Conservation (phyloP, 2,113 vertebrate genomes). For the Chrysemys picta region DNA sequence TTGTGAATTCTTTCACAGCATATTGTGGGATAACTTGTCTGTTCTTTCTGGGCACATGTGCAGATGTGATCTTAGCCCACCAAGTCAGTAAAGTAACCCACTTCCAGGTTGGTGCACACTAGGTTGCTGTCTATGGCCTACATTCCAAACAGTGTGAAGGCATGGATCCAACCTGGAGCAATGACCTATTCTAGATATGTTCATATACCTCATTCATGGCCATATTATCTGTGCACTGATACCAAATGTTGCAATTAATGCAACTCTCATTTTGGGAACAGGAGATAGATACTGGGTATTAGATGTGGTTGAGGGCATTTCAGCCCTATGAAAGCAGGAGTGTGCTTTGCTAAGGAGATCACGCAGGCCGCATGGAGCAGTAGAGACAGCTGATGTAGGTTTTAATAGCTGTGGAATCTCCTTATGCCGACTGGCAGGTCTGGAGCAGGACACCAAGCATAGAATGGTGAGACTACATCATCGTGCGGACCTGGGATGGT, state of each 20-base stretch:
- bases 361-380: fast-evolving
- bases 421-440: neutral
- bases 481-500: neutral
- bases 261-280: neutral
- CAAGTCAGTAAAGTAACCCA: neutral
- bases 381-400: neutral
- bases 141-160: neutral
- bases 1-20: neutral
- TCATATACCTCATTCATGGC: neutral
- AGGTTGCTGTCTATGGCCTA: neutral
- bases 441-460: neutral
- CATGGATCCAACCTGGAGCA: too few species aligned
- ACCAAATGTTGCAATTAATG: neutral
- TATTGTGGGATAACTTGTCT: neutral
- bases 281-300: neutral
- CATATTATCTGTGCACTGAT: neutral
- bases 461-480: neutral
- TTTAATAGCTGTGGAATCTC: neutral
- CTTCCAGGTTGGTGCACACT: neutral
- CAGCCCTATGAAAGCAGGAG: neutral
- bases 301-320: neutral
- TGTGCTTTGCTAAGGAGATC: neutral
- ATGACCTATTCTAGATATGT: neutral
- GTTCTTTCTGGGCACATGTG: neutral
- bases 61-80: neutral